phyloP scores from a whole-genome alignment of 2,797 vertebrate genomes.

The Lepus oiostolus region DNA sequence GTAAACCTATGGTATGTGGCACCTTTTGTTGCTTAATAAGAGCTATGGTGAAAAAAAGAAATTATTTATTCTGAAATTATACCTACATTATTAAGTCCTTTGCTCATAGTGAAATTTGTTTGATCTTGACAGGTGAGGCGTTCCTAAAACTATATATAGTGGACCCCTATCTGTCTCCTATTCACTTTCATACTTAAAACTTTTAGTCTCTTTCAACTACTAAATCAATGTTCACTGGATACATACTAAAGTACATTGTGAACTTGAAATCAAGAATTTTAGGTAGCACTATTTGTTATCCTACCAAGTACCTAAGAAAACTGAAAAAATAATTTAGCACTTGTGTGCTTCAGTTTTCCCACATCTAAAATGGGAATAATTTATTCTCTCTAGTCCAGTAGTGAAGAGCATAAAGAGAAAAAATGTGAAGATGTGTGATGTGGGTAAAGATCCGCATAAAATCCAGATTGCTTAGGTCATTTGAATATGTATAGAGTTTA shows the following conservation, averaged over 20 bases:
- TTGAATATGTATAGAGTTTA: not conserved
- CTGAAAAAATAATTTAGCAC: not conserved
- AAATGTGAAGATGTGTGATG: not conserved
- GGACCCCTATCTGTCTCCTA: not conserved
- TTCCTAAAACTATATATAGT: conserved; percentile 43
- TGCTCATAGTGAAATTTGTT: conserved; percentile 56
- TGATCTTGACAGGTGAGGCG: conserved; percentile 27
- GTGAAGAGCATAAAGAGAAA: not conserved
- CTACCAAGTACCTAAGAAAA: not conserved
- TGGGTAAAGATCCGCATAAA: not conserved
- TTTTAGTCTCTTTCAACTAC: conserved; percentile 47
- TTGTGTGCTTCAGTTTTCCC: not conserved
- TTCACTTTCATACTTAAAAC: conserved; percentile 25
- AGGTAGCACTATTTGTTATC: not conserved
- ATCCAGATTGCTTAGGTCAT: not conserved
- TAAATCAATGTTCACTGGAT: conserved; percentile 26
- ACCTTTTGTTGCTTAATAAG: conserved; percentile 63
- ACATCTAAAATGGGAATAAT: not conserved
- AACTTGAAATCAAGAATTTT: not conserved
- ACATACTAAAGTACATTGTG: not conserved
- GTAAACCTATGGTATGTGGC: conserved; percentile 24
- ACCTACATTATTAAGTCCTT: conserved; percentile 62
- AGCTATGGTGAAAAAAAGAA: conserved; percentile 5
- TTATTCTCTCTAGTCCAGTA: not conserved
- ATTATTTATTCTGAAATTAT: conserved; percentile 54